A percentile compares a stretch with the other conserved stretches of the same genome.
Conservation (phyloP, 1,140 invertebrate species). For the Lepidostoma basale region DNA sequence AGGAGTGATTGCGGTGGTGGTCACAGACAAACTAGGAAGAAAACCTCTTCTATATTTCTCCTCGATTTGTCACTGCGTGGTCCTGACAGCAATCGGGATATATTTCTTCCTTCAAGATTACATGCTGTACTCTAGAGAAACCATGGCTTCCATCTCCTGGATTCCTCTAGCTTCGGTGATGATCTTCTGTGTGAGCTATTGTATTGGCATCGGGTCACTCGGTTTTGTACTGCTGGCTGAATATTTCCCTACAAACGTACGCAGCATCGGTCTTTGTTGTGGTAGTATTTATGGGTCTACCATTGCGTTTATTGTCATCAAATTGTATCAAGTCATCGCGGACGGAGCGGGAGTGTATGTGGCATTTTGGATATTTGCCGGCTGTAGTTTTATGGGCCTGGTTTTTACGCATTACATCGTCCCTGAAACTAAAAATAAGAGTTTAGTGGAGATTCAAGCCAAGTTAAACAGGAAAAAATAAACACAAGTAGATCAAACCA, state of each 20-base stretch:
- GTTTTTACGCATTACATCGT: conserved; percentile 52
- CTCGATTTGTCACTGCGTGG: conserved; percentile 53
- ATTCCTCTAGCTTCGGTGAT: conserved; percentile 50
- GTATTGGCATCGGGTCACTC: conserved; percentile 63
- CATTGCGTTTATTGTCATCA: conserved; percentile 66
- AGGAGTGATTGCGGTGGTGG: conserved; percentile 58
- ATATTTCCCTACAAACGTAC: conserved; percentile 63
- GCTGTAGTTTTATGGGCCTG: conserved; percentile 54
- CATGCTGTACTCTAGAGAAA: neutral
- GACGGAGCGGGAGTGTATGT: conserved; percentile 59
- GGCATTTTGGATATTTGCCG: conserved; percentile 68
- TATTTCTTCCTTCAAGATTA: conserved; percentile 49
- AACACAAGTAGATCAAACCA: too few relatives aligned
- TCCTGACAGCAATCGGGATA: conserved; percentile 56
- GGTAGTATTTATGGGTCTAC: conserved; percentile 55
- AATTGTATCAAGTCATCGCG: conserved; percentile 60
- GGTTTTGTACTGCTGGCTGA: conserved; percentile 66
- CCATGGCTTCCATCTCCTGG: conserved; percentile 50
- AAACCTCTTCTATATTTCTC: conserved; percentile 63
- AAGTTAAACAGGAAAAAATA: conserved; percentile 44
- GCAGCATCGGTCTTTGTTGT: conserved; percentile 57
- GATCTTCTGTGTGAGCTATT: conserved; percentile 51
- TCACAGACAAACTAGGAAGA: conserved; percentile 66
- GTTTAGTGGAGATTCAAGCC: conserved; percentile 55
- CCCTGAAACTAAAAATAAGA: conserved; percentile 60